Conservation (phyloP, 1,140 invertebrate species). For the Diabrotica undecimpunctata region DNA sequence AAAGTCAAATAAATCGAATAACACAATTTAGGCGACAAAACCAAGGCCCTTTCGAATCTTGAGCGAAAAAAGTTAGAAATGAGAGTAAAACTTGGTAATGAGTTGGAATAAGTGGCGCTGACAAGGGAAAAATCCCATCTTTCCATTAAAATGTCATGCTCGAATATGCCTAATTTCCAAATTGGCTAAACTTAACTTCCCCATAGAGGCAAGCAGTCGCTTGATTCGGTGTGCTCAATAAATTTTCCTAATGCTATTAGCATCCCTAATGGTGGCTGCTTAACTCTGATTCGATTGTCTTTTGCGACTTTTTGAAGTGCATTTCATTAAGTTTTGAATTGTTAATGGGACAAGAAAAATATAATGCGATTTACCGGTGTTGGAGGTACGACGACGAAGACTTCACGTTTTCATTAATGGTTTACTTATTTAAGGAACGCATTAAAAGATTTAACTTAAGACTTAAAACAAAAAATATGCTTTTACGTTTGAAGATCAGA, state of each 20-base stretch:
- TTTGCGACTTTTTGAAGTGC: constrained; percentile 2
- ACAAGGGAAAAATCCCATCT: not conserved
- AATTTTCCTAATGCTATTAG: constrained; percentile 15
- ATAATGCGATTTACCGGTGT: not conserved
- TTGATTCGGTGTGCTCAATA: constrained; percentile 16
- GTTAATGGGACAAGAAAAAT: not conserved
- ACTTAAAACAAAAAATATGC: no score
- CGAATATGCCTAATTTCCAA: constrained; percentile 14
- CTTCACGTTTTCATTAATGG: not conserved
- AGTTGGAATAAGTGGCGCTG: constrained; percentile 5
- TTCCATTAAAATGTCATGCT: constrained; percentile 12
- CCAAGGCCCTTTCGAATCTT: no score
- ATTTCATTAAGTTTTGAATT: constrained; percentile 1
- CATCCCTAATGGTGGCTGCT: constrained; percentile 9
- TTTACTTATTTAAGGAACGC: not conserved
- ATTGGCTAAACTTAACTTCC: constrained; percentile 16
- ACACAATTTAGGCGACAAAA: no score
- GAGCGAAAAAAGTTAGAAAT: not conserved
- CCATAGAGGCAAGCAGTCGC: constrained; percentile 5
- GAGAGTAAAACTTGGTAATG: constrained; percentile 9
- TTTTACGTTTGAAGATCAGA: no score
- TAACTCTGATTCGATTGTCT: constrained; percentile 6
- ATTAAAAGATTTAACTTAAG: no score
- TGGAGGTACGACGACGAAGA: not conserved
- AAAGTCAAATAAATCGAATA: no score